A percentile compares a stretch with the other conserved stretches of the same genome.
phyloP scores from a whole-genome alignment of 2,888 invertebrate species.

The Folsomia manolachei region DNA sequence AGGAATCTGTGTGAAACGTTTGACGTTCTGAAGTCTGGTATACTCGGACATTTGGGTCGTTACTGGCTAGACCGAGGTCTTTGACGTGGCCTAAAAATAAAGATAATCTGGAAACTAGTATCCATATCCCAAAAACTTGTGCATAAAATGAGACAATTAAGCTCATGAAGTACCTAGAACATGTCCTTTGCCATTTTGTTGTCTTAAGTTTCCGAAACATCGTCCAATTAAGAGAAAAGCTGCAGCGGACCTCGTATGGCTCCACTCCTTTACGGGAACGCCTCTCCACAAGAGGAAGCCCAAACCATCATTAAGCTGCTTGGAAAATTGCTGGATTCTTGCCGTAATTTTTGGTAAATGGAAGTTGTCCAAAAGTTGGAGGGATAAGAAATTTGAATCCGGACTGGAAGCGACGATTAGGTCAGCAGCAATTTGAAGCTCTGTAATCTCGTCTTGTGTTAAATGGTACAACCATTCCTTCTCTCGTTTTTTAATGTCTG shows the following conservation, averaged over 20 bases:
- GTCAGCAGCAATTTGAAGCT: conserved; percentile 17
- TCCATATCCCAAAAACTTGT: neutral
- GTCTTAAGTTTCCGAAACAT: conserved; percentile 12
- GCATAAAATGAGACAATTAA: neutral
- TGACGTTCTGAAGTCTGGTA: conserved; percentile 21
- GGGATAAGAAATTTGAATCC: neutral
- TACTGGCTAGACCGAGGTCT: conserved; percentile 11
- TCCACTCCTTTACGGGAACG: conserved; percentile 14
- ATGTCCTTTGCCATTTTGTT: conserved; percentile 22
- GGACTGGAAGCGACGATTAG: neutral
- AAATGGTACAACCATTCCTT: neutral
- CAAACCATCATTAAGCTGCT: conserved; percentile 10
- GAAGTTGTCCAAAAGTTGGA: neutral
- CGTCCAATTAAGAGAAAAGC: conserved; percentile 19
- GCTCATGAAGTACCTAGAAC: conserved; percentile 12
- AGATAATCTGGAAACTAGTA: neutral
- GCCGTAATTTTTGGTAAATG: neutral
- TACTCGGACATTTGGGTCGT: conserved; percentile 21
- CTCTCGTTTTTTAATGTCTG: conserved; percentile 1
- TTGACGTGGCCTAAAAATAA: conserved; percentile 16
- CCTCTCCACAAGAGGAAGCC: conserved; percentile 20
- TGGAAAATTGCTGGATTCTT: neutral
- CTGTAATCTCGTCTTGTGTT: neutral
- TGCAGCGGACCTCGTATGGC: neutral
- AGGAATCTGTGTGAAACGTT: conserved; percentile 22